A percentile compares a stretch with the other conserved stretches of the same genome.
Evolutionary conservation across 1,140 invertebrate species (phyloP).

Genomic region (Pachyrhynchus sulphureomaculatus): DNA sequence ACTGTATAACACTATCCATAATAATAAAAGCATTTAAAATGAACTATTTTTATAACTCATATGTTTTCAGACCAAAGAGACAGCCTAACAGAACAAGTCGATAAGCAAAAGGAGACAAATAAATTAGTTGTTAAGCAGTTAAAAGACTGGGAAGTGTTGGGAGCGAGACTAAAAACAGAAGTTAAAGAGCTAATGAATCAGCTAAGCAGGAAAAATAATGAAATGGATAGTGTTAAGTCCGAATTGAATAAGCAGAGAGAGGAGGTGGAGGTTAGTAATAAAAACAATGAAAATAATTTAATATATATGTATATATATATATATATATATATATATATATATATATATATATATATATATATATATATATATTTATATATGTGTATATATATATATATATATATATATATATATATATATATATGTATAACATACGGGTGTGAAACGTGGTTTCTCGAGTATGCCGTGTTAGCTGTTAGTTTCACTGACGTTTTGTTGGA

Average conservation of each 20-base stretch:
- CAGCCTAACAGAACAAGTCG: constrained; percentile 41
- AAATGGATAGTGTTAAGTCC: constrained; percentile 54
- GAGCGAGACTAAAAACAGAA: constrained; percentile 56
- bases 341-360: no score
- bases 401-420: no score
- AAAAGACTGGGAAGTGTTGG: constrained; percentile 57
- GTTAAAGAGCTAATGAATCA: constrained; percentile 56
- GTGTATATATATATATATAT: no score
- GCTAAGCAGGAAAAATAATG: constrained; percentile 54
- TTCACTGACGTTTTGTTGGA: no score
- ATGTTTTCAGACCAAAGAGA: constrained; percentile 54
- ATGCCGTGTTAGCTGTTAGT: no score
- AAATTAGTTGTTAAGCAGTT: constrained; percentile 54
- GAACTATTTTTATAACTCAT: no score
- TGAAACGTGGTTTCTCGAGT: no score
- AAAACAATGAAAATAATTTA: neutral
- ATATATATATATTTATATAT: no score
- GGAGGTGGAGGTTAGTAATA: constrained; percentile 36
- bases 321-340: no score
- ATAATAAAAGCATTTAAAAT: no score
- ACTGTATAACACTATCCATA: no score
- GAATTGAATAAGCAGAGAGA: constrained; percentile 55
- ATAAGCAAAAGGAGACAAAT: constrained; percentile 49
- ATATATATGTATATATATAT: neutral
- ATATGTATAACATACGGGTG: no score